Base-by-base conservation (phyloP, 2,113 vertebrate genomes). In the Eleginops maclovinus region DNA sequence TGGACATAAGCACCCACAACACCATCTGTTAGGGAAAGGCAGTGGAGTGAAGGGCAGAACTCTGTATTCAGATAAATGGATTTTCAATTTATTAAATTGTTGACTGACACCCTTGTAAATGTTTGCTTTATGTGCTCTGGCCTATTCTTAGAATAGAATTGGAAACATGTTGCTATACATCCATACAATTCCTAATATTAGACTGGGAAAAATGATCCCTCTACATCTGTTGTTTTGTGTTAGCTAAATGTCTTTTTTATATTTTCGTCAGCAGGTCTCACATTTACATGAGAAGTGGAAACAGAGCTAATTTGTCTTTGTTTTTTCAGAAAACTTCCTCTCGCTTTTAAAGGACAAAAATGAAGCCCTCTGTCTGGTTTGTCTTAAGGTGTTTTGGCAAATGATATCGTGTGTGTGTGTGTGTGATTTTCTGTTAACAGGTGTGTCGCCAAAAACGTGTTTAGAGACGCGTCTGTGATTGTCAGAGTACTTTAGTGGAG, bases 1-100 rank as follows among this genome's bases (percentile, higher is more conserved):
- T 95, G 94, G 94, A 95, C 94, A 94, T 95, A 94, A 95, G 94
- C 94, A 95, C 92, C 94, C 94, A 94, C 94, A 95, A 95, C 94
- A 95, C 94, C 94, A 95, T 95, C 94, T 95, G 94, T 94, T 93
- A 93, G 89, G 91, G 88, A 93, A 93, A 91, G 92, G 91, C 89
- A 89, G 90, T 86, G 91, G 92, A 92, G 93, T 93, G 94, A 94
- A 95, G 94, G 94, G 94, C 94, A 95, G 87, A 94, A 92, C 90
- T 92, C 88, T 89, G 89, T 79, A 86, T 92, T 92, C 91, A 88
- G 90, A 94, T 91, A 94, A 95, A 94, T 87, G 83, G 88, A 93
- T 94, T 94, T 94, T 90, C 91, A 90, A 92, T 94, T 92, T 92
- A 93, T 90, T 84, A 92, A 93, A 91, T 89, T 88, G 90, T 91